phyloP scores from a whole-genome alignment of 2,113 vertebrate genomes.

The Collichthys lucidus region DNA sequence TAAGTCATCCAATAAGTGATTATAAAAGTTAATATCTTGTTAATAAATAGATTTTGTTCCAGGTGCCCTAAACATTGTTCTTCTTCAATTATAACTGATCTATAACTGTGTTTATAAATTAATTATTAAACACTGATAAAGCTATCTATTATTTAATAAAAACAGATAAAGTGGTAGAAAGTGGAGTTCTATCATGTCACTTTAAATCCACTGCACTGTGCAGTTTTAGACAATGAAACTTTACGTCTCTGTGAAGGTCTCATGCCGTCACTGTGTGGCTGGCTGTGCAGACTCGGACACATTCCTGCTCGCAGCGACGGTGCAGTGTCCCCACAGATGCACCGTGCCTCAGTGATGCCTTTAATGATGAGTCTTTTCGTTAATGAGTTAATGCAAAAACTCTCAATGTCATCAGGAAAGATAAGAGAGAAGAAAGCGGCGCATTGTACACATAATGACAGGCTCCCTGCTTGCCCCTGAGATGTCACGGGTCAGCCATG shows the following conservation, averaged over 20 bases:
- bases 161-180: background rate
- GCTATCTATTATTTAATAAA: background rate
- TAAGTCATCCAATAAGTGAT: background rate
- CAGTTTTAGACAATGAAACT: constrained; percentile 19
- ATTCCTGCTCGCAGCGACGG: constrained; percentile 69
- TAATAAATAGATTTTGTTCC: constrained; percentile 3
- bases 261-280: constrained; percentile 44
- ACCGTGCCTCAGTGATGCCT: constrained; percentile 75
- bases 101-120: background rate
- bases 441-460: constrained; percentile 96
- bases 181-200: background rate
- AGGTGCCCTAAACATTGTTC: constrained; percentile 3
- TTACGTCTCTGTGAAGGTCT: constrained; percentile 31
- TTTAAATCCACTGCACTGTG: constrained; percentile 8
- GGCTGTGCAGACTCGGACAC: constrained; percentile 39
- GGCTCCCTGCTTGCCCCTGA: constrained; percentile 89
- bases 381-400: constrained; percentile 99
- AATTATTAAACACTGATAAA: constrained; percentile 3
- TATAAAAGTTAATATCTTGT: background rate
- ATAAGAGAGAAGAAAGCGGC: constrained; percentile 95
- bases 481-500: constrained; percentile 99
- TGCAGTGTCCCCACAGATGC: constrained; percentile 57
- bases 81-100: background rate
- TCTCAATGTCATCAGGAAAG: constrained; percentile 96
- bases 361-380: constrained; percentile 95